Evolutionary conservation across 2,113 vertebrate species (phyloP), one percentile per base, ranked within the genome.

Genomic region (Chloropsis cyanopogon): DNA sequence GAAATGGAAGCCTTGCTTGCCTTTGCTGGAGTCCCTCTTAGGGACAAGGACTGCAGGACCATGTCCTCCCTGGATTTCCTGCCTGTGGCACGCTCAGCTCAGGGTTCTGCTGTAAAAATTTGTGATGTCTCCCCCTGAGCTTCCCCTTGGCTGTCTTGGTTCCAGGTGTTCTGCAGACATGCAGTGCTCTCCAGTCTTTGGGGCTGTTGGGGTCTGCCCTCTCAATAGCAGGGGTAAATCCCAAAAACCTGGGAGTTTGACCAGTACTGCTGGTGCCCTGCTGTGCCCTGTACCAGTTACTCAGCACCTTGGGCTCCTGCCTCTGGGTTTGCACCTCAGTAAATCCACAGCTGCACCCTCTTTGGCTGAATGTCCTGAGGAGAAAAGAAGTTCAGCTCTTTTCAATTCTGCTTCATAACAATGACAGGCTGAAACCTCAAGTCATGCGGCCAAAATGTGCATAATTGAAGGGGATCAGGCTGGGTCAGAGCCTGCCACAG

Each of bases 81-180:
- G 24, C 46, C 23, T 0, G 1, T 56, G 33, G 9, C 0, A 0
- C 3, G 12, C 46, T 72, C 39, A 25, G 22, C 28, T 54, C 35
- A 19, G 35, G 52, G 21, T 39, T 52, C 28, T 0, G 4, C 44
- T 82, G 37, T 20, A 14, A 46, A 60, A 53, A 22, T 0, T 2
- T 37, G n/a, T 1, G 1, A 18, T 0, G 2, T 24, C 24, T 69
- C 66, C 24, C 56, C 20, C 25, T 6, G 3, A 47, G 42, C 37
- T 78, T 14, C 10, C 39, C 12, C 33, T 59, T 25, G 56, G 12
- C 60, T 90, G 8, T 33, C 33, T 41, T 61, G 11, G 6, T 41
- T 41, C 39, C 8, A 66, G 26, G 33, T 47, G 20, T 68, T 22
- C 20, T 61, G 22, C 11, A 73, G 68, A 23, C 1, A 2, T 12